A percentile compares a stretch with the other conserved stretches of the same genome.
These are phyloP conservation scores for Boleophthalmus pectinirostris DNA, from an alignment of 2,113 vertebrate genomes.

Conservation along the genomic window DNA sequence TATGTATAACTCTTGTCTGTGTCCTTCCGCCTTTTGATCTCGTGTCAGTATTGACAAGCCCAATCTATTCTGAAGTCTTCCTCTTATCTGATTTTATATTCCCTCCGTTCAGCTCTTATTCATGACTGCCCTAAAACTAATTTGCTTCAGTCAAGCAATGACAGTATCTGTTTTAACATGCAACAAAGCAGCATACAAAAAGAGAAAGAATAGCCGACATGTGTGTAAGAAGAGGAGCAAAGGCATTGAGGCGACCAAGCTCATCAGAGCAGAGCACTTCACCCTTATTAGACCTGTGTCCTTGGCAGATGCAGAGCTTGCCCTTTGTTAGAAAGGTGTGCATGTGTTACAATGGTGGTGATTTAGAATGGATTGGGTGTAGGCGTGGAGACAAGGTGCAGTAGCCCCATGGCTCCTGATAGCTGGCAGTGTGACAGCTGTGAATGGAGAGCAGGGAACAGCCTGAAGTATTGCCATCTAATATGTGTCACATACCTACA, in stretches of 20 bases:
- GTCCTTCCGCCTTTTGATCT: slow-evolving; percentile 14
- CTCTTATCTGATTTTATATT: slow-evolving; percentile 44
- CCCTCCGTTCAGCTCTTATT: slow-evolving; percentile 57
- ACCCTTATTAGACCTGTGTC: slow-evolving; percentile 80
- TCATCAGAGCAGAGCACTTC: slow-evolving; percentile 65
- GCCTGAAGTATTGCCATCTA: slow-evolving; percentile 78
- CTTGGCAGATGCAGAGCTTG: slow-evolving; percentile 79
- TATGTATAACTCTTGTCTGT: slow-evolving; percentile 60
- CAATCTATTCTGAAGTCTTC: slow-evolving; percentile 22
- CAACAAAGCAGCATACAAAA: slow-evolving; percentile 64
- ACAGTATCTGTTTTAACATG: slow-evolving; percentile 74
- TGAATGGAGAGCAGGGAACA: slow-evolving; percentile 77
- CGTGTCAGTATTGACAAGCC: slow-evolving; percentile 15
- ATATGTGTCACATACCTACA: slow-evolving; percentile 79
- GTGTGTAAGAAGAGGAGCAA: slow-evolving; percentile 33
- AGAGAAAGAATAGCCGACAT: slow-evolving; percentile 29
- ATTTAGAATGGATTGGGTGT: slow-evolving; percentile 80
- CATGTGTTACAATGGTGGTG: slow-evolving; percentile 73
- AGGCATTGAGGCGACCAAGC: slow-evolving; percentile 54
- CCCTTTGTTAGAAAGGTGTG: slow-evolving; percentile 76
- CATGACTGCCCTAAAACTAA: slow-evolving; percentile 67
- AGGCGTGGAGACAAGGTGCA: slow-evolving; percentile 78
- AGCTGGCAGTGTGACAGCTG: slow-evolving; percentile 78
- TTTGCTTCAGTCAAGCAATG: slow-evolving; percentile 66
- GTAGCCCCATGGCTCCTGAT: slow-evolving; percentile 76